phyloP scores from a whole-genome alignment of 1,140 invertebrate genomes.

The Spodoptera frugiperda region DNA sequence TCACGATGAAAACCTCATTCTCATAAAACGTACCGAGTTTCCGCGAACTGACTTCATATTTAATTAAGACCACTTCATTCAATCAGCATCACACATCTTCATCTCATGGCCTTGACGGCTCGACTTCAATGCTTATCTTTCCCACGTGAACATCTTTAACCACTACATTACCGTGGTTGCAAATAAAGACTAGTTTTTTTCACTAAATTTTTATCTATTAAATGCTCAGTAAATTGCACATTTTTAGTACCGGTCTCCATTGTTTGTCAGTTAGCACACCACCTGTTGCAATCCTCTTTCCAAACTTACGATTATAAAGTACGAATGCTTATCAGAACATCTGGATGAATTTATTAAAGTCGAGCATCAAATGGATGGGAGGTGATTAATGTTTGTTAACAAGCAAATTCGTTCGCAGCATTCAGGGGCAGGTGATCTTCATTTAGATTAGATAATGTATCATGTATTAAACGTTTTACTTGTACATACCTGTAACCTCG shows the following conservation, averaged over 20 bases:
- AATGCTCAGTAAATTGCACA: constrained; percentile 60
- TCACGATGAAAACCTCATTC: constrained; percentile 20
- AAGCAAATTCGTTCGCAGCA: constrained; percentile 27
- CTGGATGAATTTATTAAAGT: constrained; percentile 72
- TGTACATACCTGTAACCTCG: constrained; percentile 66
- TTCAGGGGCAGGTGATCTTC: constrained; percentile 9
- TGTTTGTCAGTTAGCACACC: constrained; percentile 74
- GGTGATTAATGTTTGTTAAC: constrained; percentile 29
- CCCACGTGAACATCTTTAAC: constrained; percentile 40
- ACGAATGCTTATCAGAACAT: constrained; percentile 66
- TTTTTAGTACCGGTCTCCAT: constrained; percentile 65
- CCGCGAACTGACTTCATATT: constrained; percentile 26
- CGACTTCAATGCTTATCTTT: constrained; percentile 33
- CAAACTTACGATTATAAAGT: constrained; percentile 62
- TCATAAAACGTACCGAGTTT: constrained; percentile 29
- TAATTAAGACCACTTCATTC: constrained; percentile 39
- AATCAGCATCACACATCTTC: constrained; percentile 34
- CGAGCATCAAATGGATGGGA: constrained; percentile 50
- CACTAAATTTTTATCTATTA: constrained; percentile 52
- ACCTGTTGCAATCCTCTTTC: constrained; percentile 64
- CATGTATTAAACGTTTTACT: constrained; percentile 27
- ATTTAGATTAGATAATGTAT: constrained; percentile 26
- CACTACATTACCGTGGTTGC: constrained; percentile 10
- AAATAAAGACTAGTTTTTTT: constrained; percentile 43
- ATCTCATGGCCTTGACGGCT: constrained; percentile 44